These are phyloP conservation scores for Stenotaenia linearis DNA, from an alignment of 2,888 invertebrate genomes.

Conservation along the genomic window DNA sequence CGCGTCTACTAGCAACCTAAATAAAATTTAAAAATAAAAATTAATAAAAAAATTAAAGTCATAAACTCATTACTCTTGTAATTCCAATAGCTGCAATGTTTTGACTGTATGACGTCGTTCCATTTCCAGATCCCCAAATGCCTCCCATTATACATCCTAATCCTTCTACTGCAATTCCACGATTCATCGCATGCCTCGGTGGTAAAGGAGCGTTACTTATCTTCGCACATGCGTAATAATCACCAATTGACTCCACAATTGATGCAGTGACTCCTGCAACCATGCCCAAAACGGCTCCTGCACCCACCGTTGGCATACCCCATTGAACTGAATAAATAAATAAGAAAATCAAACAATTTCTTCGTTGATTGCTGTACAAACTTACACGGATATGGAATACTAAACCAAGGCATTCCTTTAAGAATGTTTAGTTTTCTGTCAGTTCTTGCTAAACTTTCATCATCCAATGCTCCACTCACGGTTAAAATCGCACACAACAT, in stretches of 20 bases:
- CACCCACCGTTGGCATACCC: slow-evolving; percentile 65
- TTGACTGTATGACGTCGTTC: slow-evolving; percentile 52
- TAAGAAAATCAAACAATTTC: neutral
- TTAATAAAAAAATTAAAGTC: neutral
- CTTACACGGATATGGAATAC: slow-evolving; percentile 70
- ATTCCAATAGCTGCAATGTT: slow-evolving; percentile 52
- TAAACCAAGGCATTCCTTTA: slow-evolving; percentile 69
- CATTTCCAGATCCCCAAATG: slow-evolving; percentile 49
- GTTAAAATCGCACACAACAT: slow-evolving; percentile 65
- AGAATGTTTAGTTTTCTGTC: slow-evolving; percentile 66
- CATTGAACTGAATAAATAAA: slow-evolving; percentile 60
- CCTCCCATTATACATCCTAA: slow-evolving; percentile 50
- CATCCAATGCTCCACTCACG: slow-evolving; percentile 56
- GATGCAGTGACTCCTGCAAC: slow-evolving; percentile 71
- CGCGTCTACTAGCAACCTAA: slow-evolving; percentile 66
- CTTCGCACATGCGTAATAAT: slow-evolving; percentile 78
- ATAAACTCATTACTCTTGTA: slow-evolving; percentile 45
- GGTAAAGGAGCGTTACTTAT: slow-evolving; percentile 47
- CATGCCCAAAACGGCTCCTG: slow-evolving; percentile 67
- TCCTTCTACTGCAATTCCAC: slow-evolving; percentile 51
- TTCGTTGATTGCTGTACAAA: neutral
- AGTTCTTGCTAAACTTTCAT: slow-evolving; percentile 64
- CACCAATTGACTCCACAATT: slow-evolving; percentile 76
- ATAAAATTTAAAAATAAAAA: neutral
- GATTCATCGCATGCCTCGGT: slow-evolving; percentile 51